A percentile compares a stretch with the other conserved stretches of the same genome.
Conservation (phyloP, 2,797 vertebrate genomes). For the Streptopelia turtur region DNA sequence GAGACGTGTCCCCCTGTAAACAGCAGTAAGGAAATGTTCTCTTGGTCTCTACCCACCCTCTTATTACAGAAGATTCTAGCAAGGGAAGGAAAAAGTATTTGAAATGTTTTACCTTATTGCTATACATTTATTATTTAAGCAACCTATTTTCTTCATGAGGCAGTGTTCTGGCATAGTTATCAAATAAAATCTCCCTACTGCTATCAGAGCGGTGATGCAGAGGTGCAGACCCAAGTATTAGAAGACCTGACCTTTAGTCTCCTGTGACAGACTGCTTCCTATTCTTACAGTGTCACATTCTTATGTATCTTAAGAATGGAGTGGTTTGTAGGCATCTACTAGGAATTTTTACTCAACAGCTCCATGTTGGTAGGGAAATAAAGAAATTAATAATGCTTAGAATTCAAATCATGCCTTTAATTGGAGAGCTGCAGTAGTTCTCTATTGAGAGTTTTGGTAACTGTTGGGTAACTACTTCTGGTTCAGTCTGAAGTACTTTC, state of each 20-base stretch:
- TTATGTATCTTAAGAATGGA: not conserved
- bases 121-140: not conserved
- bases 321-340: not conserved
- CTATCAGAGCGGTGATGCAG: not conserved
- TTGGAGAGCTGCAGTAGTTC: not conserved
- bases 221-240: not conserved
- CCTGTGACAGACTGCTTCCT: not conserved
- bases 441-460: not conserved
- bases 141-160: not conserved
- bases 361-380: not conserved
- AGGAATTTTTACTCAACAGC: not conserved
- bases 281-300: not conserved
- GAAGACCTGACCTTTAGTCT: not conserved
- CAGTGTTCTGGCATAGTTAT: not conserved
- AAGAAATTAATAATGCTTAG: not conserved
- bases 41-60: fast-evolving
- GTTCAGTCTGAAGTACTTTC: not conserved
- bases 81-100: not conserved
- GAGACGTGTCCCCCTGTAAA: conserved; percentile 84
- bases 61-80: not conserved
- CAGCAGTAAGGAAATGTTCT: conserved; percentile 79
- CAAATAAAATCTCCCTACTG: not conserved
- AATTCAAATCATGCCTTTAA: not conserved
- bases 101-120: not conserved
- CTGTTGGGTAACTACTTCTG: not conserved